phyloP scores from a whole-genome alignment of 2,888 invertebrate genomes.

The Pimpla rufipes region DNA sequence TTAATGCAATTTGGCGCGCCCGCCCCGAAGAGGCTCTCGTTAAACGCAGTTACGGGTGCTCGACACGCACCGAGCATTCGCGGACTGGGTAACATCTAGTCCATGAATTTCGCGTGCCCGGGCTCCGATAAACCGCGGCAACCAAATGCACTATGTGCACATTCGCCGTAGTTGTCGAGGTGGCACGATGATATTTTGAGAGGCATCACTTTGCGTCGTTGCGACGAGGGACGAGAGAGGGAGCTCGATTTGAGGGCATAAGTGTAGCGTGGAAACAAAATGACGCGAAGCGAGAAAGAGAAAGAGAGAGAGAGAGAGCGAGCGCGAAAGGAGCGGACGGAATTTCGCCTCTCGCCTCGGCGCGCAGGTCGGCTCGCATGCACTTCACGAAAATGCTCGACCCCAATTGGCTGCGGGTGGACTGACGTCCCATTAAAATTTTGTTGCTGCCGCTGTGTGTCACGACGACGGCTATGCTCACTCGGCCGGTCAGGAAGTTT shows the following conservation, averaged over 20 bases:
- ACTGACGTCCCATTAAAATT: constrained; percentile 68
- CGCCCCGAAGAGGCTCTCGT: background rate
- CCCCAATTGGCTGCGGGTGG: constrained; percentile 66
- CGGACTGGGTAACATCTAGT: constrained; percentile 7
- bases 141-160: background rate
- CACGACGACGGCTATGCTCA: constrained; percentile 21
- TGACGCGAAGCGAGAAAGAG: constrained; percentile 37
- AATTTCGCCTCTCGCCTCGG: constrained; percentile 9
- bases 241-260: constrained; percentile 51
- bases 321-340: background rate
- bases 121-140: constrained; percentile 25
- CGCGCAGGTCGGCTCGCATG: constrained; percentile 19
- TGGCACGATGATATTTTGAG: constrained; percentile 54
- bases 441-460: constrained; percentile 21
- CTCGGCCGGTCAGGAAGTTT: constrained; percentile 42
- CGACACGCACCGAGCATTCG: constrained; percentile 25
- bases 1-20: background rate
- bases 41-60: constrained; percentile 16
- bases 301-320: background rate
- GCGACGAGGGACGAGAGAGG: constrained; percentile 11
- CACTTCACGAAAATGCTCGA: constrained; percentile 67
- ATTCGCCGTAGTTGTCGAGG: constrained; percentile 20
- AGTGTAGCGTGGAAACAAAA: constrained; percentile 41
- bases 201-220: constrained; percentile 33
- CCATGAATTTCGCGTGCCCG: constrained; percentile 5